These are phyloP conservation scores for Dusona sp. DNA, from an alignment of 2,888 invertebrate genomes.

Conservation along the genomic window DNA sequence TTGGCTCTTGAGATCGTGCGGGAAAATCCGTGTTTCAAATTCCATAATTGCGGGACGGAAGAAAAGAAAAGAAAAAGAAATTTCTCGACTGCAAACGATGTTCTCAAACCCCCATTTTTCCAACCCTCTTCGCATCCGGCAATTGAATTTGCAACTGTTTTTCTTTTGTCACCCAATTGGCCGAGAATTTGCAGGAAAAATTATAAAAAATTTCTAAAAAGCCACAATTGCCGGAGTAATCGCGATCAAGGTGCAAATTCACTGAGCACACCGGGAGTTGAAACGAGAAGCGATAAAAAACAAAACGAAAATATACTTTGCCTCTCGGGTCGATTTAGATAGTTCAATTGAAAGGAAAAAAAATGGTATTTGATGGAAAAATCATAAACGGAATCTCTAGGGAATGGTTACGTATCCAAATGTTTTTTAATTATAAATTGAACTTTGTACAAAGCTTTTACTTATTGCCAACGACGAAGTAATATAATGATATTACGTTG, in stretches of 20 bases:
- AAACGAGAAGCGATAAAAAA: slow-evolving; percentile 70
- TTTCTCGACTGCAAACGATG: slow-evolving; percentile 26
- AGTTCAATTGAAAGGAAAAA: slow-evolving; percentile 71
- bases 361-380: slow-evolving; percentile 63
- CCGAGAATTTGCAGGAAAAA: slow-evolving; percentile 34
- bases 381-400: slow-evolving; percentile 79
- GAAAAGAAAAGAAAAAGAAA: slow-evolving; percentile 18
- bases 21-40: slow-evolving; percentile 2
- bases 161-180: slow-evolving; percentile 47
- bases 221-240: slow-evolving; percentile 33
- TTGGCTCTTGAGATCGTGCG: not conserved
- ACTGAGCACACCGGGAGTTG: slow-evolving; percentile 68
- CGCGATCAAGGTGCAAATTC: slow-evolving; percentile 55
- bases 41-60: slow-evolving; percentile 14
- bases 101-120: slow-evolving; percentile 31
- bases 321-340: slow-evolving; percentile 70
- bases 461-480: slow-evolving; percentile 83
- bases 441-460: slow-evolving; percentile 84
- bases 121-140: slow-evolving; percentile 15
- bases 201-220: not conserved
- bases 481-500: slow-evolving; percentile 84
- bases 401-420: slow-evolving; percentile 80
- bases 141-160: slow-evolving; percentile 15
- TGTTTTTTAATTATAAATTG: slow-evolving; percentile 84
- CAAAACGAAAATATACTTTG: slow-evolving; percentile 51